Evolutionary conservation across 2,113 vertebrate genomes (phyloP).

Genomic region (Muscicapa adusta): DNA sequence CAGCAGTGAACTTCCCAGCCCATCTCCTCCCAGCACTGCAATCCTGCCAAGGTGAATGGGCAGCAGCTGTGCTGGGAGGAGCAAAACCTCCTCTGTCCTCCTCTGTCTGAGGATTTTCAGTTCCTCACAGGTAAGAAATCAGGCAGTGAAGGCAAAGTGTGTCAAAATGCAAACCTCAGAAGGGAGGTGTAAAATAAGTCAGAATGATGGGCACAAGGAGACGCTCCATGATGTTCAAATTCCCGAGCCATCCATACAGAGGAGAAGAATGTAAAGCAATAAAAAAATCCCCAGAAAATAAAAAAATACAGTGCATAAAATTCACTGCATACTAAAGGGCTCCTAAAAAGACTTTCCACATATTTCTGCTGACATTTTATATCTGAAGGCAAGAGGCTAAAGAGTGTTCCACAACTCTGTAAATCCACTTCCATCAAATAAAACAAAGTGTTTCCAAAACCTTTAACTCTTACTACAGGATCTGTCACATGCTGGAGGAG

Average conservation of each 20-base stretch:
- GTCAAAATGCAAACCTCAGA: not conserved
- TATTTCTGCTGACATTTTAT: constrained; percentile 37
- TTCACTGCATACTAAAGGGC: constrained; percentile 1
- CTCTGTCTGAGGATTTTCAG: not conserved
- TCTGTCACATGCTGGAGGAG: constrained; percentile 14
- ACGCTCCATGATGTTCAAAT: not conserved
- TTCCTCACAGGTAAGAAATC: not conserved
- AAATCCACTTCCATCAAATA: constrained; percentile 55
- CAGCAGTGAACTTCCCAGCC: accelerated
- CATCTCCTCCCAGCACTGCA: not conserved
- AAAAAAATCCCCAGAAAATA: not conserved
- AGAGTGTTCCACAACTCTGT: not conserved
- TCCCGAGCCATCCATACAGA: not conserved
- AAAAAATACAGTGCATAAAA: constrained; percentile 12
- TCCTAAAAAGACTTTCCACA: constrained; percentile 30
- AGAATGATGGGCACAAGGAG: not conserved
- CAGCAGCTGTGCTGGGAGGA: not conserved
- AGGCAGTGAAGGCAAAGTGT: not conserved
- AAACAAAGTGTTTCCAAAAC: constrained; percentile 35
- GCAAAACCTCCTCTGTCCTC: not conserved
- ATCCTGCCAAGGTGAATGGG: not conserved
- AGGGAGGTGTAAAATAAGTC: not conserved
- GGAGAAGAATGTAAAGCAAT: not conserved
- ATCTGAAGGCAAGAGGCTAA: constrained; percentile 31
- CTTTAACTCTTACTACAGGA: constrained; percentile 50